These are phyloP conservation scores for human DNA, from an alignment of 2,113 vertebrate genomes.

Conservation along the genomic window DNA sequence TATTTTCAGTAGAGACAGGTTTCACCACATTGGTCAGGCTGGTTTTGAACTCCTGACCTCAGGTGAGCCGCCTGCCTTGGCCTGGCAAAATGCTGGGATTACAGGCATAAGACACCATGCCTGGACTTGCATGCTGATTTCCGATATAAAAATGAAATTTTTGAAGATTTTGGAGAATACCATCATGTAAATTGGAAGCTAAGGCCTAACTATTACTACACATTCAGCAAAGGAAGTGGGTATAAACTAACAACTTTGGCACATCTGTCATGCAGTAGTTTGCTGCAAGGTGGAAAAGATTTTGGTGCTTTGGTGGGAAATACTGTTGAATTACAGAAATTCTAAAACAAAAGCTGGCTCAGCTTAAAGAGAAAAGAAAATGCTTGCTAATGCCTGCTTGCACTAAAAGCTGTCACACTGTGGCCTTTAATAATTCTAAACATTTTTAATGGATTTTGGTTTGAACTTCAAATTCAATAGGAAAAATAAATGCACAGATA, in stretches of 20 bases:
- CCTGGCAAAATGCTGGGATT: no score
- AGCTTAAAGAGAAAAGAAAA: slow-evolving; percentile 28
- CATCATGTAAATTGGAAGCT: not conserved
- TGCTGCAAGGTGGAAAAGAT: not conserved
- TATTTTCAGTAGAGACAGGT: no score
- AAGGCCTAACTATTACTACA: not conserved
- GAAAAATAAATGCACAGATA: slow-evolving; percentile 67
- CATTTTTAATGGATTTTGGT: slow-evolving; percentile 68
- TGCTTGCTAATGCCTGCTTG: slow-evolving; percentile 49
- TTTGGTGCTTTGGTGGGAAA: not conserved
- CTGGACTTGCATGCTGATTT: not conserved
- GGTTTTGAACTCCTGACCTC: no score
- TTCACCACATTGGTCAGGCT: not conserved
- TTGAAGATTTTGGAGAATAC: not conserved
- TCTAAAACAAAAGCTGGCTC: slow-evolving; percentile 47
- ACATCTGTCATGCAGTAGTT: not conserved
- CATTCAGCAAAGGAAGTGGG: not conserved
- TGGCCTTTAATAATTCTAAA: slow-evolving; percentile 71
- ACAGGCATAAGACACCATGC: no score
- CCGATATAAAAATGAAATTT: not conserved
- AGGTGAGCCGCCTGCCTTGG: no score
- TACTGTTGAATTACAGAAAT: slow-evolving; percentile 20
- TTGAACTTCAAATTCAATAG: slow-evolving; percentile 71
- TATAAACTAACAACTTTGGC: not conserved
- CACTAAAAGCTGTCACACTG: slow-evolving; percentile 54